Evolutionary conservation across 2,113 vertebrate genomes (phyloP), one percentile per base, ranked within the genome.

Genomic region (Todiramphus saurophagus): DNA sequence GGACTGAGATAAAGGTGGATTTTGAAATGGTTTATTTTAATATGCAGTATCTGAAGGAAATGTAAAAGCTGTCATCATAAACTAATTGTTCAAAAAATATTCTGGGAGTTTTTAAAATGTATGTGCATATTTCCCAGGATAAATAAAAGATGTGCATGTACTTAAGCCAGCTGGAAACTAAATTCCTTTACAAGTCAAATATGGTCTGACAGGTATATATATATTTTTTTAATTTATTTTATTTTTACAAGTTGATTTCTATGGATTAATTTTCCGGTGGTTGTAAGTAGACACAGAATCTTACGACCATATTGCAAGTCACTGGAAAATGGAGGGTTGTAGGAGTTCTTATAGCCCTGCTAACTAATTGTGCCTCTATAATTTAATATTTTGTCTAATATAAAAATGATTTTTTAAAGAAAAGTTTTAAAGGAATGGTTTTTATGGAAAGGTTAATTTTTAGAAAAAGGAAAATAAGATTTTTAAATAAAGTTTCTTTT

Each of bases 361-460:
- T 83, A 90, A 91, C 56, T 95, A 92, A 88, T 76, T 72, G 97
- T 97, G 96, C 96, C 96, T 97, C 64, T 83, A 50, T 95, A 94
- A 95, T 93, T 94, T 96, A 90, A 67, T 97, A 97, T 89, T 96
- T 96, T 96, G 70, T 93, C 77, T 97, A 95, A 91, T 87, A 85
- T 90, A 92, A 92, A 90, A 51, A 11, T 92, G 56, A 63, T 80
- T 94, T 95, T 97, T 86, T 80, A 96, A 93, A 91, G 37, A 51
- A 79, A 81, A 93, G 53, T 95, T 97, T 92, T 97, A 91, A 94
- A 95, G 64, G 87, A 94, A 78, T 92, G 80, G 82, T 87, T 97
- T 97, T 97, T 97, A 91, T 96, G 95, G 93, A 75, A 93, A 97
- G 89, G 73, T 58, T 94, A 77, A 72, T 97, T 97, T 96, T 97